Base-by-base conservation (phyloP, 2,888 invertebrate genomes). In the Epinotia brunnichana region DNA sequence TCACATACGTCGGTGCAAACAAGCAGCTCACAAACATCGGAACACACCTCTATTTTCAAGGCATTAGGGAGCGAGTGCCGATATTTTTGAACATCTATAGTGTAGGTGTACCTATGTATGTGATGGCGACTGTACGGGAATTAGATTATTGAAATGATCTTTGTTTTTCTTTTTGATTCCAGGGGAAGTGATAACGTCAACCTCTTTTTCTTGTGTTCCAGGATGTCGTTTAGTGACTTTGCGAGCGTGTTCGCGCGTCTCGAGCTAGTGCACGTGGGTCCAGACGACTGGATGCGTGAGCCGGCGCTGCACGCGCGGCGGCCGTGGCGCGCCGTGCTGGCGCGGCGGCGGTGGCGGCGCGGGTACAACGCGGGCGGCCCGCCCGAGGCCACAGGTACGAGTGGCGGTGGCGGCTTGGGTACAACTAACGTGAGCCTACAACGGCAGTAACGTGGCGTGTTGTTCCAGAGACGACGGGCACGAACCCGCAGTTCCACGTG, bases 221-320 rank as follows among this genome's bases (percentile, higher is more conserved):
- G 95, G 96, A 95, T 96, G 95, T 94, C 95, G 17, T 95, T 96
- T 84, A 94, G 94, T 66, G 96, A 96, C 83, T 96, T 96, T 86
- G 94, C 95, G 64, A 87, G 92, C 17, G 94, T 94, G 83, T 96
- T 96, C 89, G 94, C 94, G 2, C 94, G 95, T 80, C 89, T 96
- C 78, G 95, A 96, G 86, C 92, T 96, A 80, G 96, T 96, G 77
- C 96, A 96, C 85, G 94, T 96, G 76, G 96, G 96, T 11, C 96
- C 96, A 15, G 96, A 96, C 84, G 96, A 96, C 86, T 96, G 96
- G 96, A 94, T 95, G 94, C 87, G 93, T 78, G 96, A 96, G 86
- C 94, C 95, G 19, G 95, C 95, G 48, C 91, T 96, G 77, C 95
- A 95, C 83, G 94, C 62, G 77, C 94, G 94, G 81, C 95, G 95